Evolutionary conservation across 2,113 vertebrate genomes (phyloP).

Genomic region (Piprites chloris): DNA sequence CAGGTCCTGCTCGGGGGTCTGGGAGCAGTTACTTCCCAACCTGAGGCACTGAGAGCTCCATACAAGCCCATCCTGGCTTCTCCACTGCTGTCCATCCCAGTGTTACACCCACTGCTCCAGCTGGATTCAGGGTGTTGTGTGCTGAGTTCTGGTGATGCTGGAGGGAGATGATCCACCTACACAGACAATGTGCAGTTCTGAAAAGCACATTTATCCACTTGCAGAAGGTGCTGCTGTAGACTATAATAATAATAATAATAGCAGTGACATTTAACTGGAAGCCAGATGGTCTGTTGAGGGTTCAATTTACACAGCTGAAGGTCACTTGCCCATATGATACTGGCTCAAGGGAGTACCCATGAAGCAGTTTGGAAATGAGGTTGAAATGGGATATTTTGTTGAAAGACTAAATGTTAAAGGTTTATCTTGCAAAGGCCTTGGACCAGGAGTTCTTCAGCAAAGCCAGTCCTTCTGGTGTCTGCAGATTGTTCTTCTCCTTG

Average conservation of each 20-base stretch:
- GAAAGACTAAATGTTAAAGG: neutral
- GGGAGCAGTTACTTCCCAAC: neutral
- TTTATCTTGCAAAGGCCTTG: neutral
- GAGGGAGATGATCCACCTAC: neutral
- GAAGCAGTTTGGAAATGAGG: neutral
- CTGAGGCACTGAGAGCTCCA: neutral
- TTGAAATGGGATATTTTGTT: neutral
- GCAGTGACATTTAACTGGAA: neutral
- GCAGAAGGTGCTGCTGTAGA: neutral
- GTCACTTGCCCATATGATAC: neutral
- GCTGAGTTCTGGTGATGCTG: neutral
- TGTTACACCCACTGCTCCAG: rapidly evolving
- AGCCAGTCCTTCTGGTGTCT: neutral
- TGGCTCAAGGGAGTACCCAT: neutral
- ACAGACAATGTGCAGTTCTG: neutral
- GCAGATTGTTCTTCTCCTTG: neutral
- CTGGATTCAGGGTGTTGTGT: neutral
- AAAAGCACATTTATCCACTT: neutral
- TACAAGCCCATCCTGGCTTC: neutral
- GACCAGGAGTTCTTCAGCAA: neutral
- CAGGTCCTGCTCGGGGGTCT: neutral
- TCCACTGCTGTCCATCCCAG: rapidly evolving
- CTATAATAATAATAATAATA: neutral
- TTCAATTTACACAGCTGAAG: neutral
- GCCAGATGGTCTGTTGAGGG: neutral